Evolutionary conservation across 1,140 invertebrate species (phyloP), one percentile per base, ranked within the genome.

Genomic region (Phortica variegata): DNA sequence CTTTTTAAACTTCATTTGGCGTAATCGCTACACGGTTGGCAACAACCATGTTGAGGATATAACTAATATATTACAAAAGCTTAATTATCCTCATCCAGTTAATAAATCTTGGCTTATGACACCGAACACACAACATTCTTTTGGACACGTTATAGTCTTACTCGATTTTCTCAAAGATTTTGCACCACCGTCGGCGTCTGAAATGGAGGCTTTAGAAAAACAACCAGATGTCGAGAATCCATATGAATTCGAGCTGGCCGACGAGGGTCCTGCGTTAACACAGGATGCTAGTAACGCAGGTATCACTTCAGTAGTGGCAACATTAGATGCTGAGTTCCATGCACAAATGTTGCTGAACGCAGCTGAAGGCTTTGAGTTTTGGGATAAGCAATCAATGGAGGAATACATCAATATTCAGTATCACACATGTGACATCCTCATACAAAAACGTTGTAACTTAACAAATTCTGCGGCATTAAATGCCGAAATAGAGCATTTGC

Each of bases 31-130:
- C 9, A 61, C 54, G 18, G 59, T 71, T 8, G 57, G 63, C 16
- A 51, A 8, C 13, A 75, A 71, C 18, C 58, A 75, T 48, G 59
- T 75, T 9, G 73, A 75, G 29, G 61, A 73, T 21, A 61, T 75
- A 6, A 58, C 46, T 2, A 60, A 43, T 16, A 58, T 71, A 1
- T 36, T 75, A 41, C 55, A 65, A 8, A 66, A 73, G 37, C 43
- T 75, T 0, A 52, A 62, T 6, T 75, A 75, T 58, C 73, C 72
- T 1, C 47, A 66, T 51, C 59, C 54, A 15, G 44, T 74, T 2
- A 69, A 65, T 39, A 75, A 75, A 21, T 75, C 73, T 3, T 75
- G 66, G 55, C 38, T 75, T 1, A 61, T 72, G 44, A 75, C 73
- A 3, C 73, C 73, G 1, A 72, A 56, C 21, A 62, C 69, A 2